phyloP scores from a whole-genome alignment of 2,797 vertebrate species.

The Eulemur albifrons region DNA sequence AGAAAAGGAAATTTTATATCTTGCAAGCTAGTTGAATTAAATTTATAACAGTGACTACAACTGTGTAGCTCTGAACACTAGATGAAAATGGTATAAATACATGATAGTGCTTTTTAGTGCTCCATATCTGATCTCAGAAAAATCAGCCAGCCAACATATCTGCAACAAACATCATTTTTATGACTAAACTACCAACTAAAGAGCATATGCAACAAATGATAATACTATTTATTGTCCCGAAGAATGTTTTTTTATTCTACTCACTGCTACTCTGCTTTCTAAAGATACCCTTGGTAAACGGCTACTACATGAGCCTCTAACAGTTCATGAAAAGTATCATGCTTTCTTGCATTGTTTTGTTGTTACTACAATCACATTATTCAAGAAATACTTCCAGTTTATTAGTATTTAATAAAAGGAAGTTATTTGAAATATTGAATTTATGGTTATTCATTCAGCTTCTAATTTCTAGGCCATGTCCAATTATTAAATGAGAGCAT shows the following conservation, averaged over 20 bases:
- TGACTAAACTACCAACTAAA: neutral
- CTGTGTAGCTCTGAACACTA: conserved; percentile 2
- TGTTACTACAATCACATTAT: neutral
- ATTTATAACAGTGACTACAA: conserved; percentile 16
- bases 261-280: neutral
- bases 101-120: neutral
- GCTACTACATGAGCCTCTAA: neutral
- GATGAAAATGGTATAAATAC: neutral
- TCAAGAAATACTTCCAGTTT: neutral
- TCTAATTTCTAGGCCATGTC: neutral
- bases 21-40: neutral
- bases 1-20: neutral
- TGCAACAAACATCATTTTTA: neutral
- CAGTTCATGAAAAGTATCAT: neutral
- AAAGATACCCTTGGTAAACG: neutral
- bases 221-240: neutral
- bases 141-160: neutral
- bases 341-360: neutral
- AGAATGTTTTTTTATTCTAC: neutral
- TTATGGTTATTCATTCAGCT: neutral
- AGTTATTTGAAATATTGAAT: neutral
- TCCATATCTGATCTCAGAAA: neutral
- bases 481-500: neutral
- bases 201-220: neutral
- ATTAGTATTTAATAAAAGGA: neutral